Percentiles rank a stretch among this genome's conserved stretches.
Conservation (phyloP, 2,797 vertebrate genomes). For the Eulemur rubriventer region DNA sequence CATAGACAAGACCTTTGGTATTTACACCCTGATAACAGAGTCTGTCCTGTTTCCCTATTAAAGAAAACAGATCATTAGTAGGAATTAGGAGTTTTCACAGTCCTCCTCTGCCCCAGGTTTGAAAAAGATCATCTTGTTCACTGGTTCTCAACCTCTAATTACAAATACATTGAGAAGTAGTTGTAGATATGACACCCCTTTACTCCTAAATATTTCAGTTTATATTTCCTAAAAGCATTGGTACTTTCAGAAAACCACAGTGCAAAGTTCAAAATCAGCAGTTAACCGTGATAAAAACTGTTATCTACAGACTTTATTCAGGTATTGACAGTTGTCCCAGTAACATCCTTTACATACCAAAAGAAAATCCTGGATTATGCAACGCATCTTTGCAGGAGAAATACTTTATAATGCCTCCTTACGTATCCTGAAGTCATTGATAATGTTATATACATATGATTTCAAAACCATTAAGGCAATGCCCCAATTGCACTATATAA, state of each 20-base stretch:
- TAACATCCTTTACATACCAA: not conserved
- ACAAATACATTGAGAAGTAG: not conserved
- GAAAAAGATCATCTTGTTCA: not conserved
- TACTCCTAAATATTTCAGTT: not conserved
- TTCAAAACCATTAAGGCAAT: not conserved
- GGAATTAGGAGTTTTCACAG: not conserved
- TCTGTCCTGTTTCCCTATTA: slow-evolving; percentile 81
- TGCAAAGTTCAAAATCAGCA: not conserved
- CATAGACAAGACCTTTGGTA: slow-evolving; percentile 73
- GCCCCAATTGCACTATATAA: not conserved
- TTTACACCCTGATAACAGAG: slow-evolving; percentile 73
- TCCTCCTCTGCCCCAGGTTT: not conserved
- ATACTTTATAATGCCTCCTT: not conserved
- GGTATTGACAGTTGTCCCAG: not conserved
- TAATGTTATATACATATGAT: not conserved
- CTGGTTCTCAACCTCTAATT: not conserved
- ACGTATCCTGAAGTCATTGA: not conserved
- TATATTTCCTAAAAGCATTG: not conserved
- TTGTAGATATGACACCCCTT: not conserved
- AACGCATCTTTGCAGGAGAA: not conserved
- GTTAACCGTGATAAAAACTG: not conserved
- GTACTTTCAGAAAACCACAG: not conserved
- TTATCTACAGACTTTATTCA: not conserved
- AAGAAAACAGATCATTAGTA: slow-evolving; percentile 46
- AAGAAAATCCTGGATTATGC: not conserved